Base-by-base conservation (phyloP, 2,113 vertebrate species). In the Neomonachus schauinslandi region DNA sequence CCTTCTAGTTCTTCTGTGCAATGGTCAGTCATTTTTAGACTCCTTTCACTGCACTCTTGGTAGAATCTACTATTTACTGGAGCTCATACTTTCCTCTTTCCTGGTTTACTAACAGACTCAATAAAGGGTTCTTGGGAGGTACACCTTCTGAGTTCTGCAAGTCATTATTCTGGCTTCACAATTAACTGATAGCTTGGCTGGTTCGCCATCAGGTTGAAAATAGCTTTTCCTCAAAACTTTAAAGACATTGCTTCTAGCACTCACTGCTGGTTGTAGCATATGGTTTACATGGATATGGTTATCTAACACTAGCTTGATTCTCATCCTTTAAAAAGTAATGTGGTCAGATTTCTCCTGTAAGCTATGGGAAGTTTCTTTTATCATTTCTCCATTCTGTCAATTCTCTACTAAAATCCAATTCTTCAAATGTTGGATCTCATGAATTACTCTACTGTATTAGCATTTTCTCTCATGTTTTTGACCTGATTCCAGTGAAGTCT, bases 401-500 rank as follows among this genome's bases (percentile, higher is more conserved):
- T 89, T 89, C 21, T 85, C 26, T 71, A 10, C 36, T 82, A 55
- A 91, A 95, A 63, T 51, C 7, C 5, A n/a, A 2, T 77, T 77
- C 8, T 39, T 96, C 6, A 42, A 63, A 85, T 61, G 7, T 51
- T 42, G 36, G 33, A 19, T 22, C 49, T 84, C 33, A 55, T n/a
- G 4, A 63, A 31, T 95, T 93, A 63, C 89, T 88, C 36, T 42
- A 79, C 31, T 82, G 5, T 5, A 89, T 83, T 61, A 67, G 2
- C 22, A 59, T 72, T 95, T 96, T 95, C 55, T 91, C 36, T 94
- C 24, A 16, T 46, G 31, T 65, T 97, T 92, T 96, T 36, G 1
- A 92, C 53, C 53, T 87, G 14, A 55, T 69, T 92, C 49, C n/a
- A 74, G 49, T 74, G 24, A 90, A 57, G 1, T 86, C n/a, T 95